These are phyloP conservation scores for Isaurus tuberculatus DNA, from an alignment of 92 coral and sea anemone species.

Conservation along the genomic window DNA sequence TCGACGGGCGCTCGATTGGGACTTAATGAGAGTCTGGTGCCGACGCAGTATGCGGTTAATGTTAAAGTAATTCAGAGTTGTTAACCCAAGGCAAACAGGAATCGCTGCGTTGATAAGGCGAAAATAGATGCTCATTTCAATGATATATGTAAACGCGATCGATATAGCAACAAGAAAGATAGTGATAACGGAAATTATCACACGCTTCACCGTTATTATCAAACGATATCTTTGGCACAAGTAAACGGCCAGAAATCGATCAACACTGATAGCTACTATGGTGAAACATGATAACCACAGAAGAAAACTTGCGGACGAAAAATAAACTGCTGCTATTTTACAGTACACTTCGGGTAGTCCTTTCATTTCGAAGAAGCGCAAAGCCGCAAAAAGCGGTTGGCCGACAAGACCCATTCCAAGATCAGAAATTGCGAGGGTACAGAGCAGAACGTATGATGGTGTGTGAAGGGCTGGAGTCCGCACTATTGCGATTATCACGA, in stretches of 20 bases:
- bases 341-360: neutral
- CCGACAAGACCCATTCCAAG: slow-evolving; percentile 3
- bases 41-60: neutral
- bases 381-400: slow-evolving; percentile 11
- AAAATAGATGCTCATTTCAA: neutral
- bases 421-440: slow-evolving; percentile 6
- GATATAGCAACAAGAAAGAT: neutral
- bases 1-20: neutral
- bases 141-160: slow-evolving; percentile 11
- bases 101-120: slow-evolving; percentile 11
- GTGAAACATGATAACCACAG: slow-evolving; percentile 18
- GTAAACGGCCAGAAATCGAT: slow-evolving; percentile 25
- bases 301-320: neutral
- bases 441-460: neutral
- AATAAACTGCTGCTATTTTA: neutral
- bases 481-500: neutral
- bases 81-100: slow-evolving; percentile 1
- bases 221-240: neutral
- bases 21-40: neutral
- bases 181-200: neutral
- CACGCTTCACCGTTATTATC: neutral
- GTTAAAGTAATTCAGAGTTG: neutral
- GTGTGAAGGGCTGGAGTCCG: slow-evolving; percentile 10
- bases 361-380: slow-evolving; percentile 10
- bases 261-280: slow-evolving; percentile 5